phyloP scores from a whole-genome alignment of 2,888 invertebrate genomes.

The Dicyrtoma fusca region DNA sequence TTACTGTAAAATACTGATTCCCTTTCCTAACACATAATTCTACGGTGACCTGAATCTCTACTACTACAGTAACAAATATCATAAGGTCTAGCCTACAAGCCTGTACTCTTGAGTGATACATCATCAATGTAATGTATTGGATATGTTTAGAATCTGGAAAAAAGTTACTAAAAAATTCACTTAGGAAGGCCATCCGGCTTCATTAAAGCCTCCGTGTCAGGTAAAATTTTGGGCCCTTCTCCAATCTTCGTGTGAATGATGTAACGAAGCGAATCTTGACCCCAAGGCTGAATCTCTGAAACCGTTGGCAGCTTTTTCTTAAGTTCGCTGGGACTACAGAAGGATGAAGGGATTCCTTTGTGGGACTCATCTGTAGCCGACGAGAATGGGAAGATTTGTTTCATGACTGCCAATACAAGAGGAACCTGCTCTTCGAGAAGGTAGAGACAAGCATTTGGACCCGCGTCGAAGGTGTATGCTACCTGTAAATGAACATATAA shows the following conservation, averaged over 20 bases:
- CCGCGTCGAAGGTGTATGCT: slow-evolving; percentile 98
- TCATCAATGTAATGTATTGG: no score
- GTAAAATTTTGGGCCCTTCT: slow-evolving; percentile 69
- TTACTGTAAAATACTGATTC: no score
- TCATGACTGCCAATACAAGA: slow-evolving; percentile 70
- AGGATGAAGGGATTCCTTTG: slow-evolving; percentile 64
- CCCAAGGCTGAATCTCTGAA: slow-evolving; percentile 60
- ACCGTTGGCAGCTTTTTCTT: slow-evolving; percentile 31
- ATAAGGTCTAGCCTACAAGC: no score
- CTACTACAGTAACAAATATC: no score
- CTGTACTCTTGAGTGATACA: no score
- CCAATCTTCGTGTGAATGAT: slow-evolving; percentile 83
- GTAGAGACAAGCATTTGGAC: slow-evolving; percentile 93
- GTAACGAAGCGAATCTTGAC: slow-evolving; percentile 72
- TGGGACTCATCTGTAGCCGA: slow-evolving; percentile 61
- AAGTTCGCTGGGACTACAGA: slow-evolving; percentile 56
- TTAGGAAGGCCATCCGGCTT: slow-evolving; percentile 63
- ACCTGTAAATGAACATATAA: slow-evolving; percentile 65
- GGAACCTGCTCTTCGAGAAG: slow-evolving; percentile 75
- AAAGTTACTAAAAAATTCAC: no score
- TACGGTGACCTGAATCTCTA: no score
- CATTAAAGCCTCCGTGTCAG: slow-evolving; percentile 62
- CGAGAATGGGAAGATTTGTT: slow-evolving; percentile 71
- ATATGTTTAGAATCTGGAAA: no score
- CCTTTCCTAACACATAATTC: no score